Conservation (phyloP, 2,113 vertebrate species). For the Heloderma charlesbogerti region DNA sequence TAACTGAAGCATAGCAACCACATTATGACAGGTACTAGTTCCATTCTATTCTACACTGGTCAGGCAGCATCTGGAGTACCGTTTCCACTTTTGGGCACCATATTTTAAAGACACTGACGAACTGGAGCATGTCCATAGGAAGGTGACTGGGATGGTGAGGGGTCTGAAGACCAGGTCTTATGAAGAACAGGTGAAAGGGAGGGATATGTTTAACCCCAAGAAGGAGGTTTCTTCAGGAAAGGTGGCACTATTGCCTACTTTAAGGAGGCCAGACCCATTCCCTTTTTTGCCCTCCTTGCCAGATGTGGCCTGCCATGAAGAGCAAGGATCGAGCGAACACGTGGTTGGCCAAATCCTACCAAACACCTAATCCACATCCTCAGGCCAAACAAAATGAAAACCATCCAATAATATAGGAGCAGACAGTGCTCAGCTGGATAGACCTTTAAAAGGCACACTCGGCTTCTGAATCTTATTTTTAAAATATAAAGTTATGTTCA, state of each 20-base stretch:
- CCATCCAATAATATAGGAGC: background rate
- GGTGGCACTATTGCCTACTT: background rate
- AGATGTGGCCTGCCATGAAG: background rate
- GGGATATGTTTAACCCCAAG: background rate
- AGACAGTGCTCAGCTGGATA: background rate
- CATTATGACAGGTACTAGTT: background rate
- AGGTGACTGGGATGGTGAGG: background rate
- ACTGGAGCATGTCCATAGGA: background rate
- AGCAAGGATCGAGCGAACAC: background rate
- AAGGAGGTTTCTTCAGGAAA: background rate
- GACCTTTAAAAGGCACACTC: background rate
- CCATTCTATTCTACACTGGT: background rate
- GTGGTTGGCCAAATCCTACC: too few species aligned
- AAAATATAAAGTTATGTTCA: accelerated
- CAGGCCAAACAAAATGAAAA: background rate
- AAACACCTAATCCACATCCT: background rate
- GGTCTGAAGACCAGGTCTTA: background rate
- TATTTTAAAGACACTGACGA: background rate
- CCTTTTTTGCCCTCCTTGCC: background rate
- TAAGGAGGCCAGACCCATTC: background rate
- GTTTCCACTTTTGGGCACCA: background rate
- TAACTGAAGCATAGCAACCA: background rate
- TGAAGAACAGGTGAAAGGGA: background rate
- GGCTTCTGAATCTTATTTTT: background rate
- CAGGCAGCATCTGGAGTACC: background rate